Base-by-base conservation (phyloP, 2,113 vertebrate species). In the Notarius lentiginosus region DNA sequence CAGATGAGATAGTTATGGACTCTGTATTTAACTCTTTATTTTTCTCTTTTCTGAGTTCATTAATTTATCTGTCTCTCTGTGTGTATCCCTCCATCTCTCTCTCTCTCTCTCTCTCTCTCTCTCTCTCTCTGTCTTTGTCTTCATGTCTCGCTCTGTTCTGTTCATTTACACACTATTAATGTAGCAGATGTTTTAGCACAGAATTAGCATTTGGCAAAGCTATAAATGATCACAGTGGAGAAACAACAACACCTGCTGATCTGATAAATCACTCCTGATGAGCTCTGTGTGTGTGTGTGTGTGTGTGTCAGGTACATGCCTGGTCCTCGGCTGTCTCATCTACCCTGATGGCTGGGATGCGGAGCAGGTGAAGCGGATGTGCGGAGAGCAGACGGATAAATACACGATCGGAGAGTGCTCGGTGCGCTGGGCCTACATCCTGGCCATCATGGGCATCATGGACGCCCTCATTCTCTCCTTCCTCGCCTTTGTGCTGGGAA, bases 301-400 rank as follows among this genome's bases (percentile, higher is more conserved):
- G 60, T 79, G 70, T 61, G 53, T 66, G 72, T 82, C 94, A 99
- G 98, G 98, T 91, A 97, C 96, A 51, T 97, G 97, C 93, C 96
- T 99, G 93, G 96, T 99, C 75, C 96, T 99, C 92, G 98, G 98
- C 90, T 99, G 98, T 93, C 97, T 99, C 97, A 99, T 99, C 95
- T 99, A 98, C 94, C 98, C 98, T 8, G 98, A 99, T 82, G 98
- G 98, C 92, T 99, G 98, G 98, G 98, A 99, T 93, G 97, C 97
- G 82, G 97, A 98, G 87, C 98, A 99, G 95, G 98, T 99, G 92
- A 99, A 97, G 94, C 94, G 97, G 83, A 98, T 99, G 98, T 99
- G 98, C 41, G 98, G 98, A 84, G 98, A 99, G 93, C 96, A 97
- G 94, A 99, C 98, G 41, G 98, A 98, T 93, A 99, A 99, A 94